Percentiles rank a stretch among this genome's conserved stretches.
Conservation (phyloP, 1,140 invertebrate species). For the Caenorhabditis latens region DNA sequence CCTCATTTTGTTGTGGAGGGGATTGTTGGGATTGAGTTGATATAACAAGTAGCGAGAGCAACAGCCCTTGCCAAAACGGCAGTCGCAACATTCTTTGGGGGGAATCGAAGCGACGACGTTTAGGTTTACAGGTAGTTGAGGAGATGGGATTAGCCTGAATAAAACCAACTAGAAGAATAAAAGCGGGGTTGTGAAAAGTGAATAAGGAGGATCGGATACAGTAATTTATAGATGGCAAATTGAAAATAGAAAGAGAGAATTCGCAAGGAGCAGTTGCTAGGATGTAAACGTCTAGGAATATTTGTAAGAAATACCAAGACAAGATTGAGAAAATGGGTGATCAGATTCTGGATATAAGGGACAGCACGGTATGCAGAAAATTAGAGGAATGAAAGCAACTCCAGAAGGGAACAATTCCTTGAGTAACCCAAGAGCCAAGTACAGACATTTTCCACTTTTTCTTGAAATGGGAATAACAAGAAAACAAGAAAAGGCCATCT, state of each 20-base stretch:
- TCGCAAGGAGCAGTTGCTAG: too few relatives aligned
- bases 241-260: too few relatives aligned
- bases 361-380: too few relatives aligned
- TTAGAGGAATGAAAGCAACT: too few relatives aligned
- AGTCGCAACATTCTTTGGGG: conserved; percentile 17
- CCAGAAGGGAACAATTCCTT: too few relatives aligned
- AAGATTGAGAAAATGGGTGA: too few relatives aligned
- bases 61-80: conserved; percentile 26
- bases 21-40: neutral
- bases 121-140: conserved; percentile 12
- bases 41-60: conserved; percentile 31
- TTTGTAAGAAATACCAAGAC: too few relatives aligned
- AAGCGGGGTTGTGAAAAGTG: neutral
- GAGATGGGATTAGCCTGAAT: conserved; percentile 21
- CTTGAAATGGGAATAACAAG: neutral
- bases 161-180: neutral
- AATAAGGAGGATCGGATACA: neutral
- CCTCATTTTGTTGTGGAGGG: conserved; percentile 67
- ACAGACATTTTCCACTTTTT: neutral
- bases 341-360: too few relatives aligned
- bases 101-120: conserved; percentile 5
- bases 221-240: too few relatives aligned
- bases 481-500: neutral
- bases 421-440: too few relatives aligned
- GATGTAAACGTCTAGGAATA: too few relatives aligned